Evolutionary conservation across 2,797 vertebrate genomes (phyloP), one percentile per base, ranked within the genome.

Genomic region (Lepus oiostolus): DNA sequence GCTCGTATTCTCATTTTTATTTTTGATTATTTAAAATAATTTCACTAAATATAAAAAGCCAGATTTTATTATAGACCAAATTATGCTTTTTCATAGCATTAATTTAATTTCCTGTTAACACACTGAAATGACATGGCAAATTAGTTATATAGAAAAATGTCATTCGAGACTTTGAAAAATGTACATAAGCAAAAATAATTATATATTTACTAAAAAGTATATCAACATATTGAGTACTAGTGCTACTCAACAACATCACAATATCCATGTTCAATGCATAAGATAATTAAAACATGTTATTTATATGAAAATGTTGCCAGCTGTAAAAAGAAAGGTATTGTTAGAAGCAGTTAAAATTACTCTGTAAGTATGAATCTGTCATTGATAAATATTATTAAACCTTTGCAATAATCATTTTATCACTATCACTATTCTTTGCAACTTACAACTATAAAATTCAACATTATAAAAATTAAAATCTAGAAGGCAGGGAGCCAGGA

Each of bases 381-480:
- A 52, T 67, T 50, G 19, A 88, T 13, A 86, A 92, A 80, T 35
- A 50, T 83, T 38, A 95, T 75, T 87, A 35, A 52, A 85, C 28
- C 35, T 92, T 30, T 72, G 9, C 12, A 90, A 93, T 11, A 80
- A 76, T 47, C 24, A 81, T 0, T 22, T 10, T 13, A 68, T 75
- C 7, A 70, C 2, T 74, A 84, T 54, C 65, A n/a, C 2, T n/a
- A 67, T 21, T 68, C 50, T 76, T 89, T 88, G 54, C 30, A 68
- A 38, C 2, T 72, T 24, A 60, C 13, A 60, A n/a, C 14, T 58
- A 35, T 32, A 17, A 72, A 91, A 93, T 82, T 2, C 3, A 3
- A 35, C 32, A 22, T 47, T 68, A 58, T 5, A 8, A 32, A 77
- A 68, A 52, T 12, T 38, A 93, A 84, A 72, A 80, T 74, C 30